Conservation (phyloP, 2,113 vertebrate genomes). For the Clupea harengus region DNA sequence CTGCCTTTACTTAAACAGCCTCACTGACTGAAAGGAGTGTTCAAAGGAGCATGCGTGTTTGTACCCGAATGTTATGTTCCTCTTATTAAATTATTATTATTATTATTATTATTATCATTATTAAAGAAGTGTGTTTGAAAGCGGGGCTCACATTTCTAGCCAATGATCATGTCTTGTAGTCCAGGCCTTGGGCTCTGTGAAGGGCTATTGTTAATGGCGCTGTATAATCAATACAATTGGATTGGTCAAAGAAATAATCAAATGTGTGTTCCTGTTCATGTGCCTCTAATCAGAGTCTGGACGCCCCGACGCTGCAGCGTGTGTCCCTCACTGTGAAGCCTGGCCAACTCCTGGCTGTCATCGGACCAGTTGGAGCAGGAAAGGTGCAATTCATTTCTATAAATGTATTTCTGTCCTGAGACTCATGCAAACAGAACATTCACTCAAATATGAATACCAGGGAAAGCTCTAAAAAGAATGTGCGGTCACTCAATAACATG, state of each 20-base stretch:
- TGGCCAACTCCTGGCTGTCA: conserved; percentile 83
- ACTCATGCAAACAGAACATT: background rate
- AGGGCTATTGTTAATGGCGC: too few species aligned
- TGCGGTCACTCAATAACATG: background rate
- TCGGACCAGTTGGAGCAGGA: conserved; percentile 92
- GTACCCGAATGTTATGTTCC: too few species aligned
- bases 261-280: conserved; percentile 19
- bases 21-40: too few species aligned
- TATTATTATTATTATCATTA: too few species aligned
- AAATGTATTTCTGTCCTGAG: background rate
- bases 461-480: background rate
- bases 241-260: background rate
- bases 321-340: conserved; percentile 80
- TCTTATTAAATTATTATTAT: too few species aligned
- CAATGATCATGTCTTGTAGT: too few species aligned
- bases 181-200: too few species aligned
- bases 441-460: background rate
- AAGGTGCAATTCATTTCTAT: conserved; percentile 74
- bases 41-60: too few species aligned
- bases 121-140: too few species aligned
- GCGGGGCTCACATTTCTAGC: too few species aligned
- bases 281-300: conserved; percentile 64
- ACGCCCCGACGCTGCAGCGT: conserved; percentile 80
- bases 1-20: too few species aligned
- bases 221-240: background rate